Conservation (phyloP, 2,113 vertebrate species). For the Brienomyrus brachyistius region DNA sequence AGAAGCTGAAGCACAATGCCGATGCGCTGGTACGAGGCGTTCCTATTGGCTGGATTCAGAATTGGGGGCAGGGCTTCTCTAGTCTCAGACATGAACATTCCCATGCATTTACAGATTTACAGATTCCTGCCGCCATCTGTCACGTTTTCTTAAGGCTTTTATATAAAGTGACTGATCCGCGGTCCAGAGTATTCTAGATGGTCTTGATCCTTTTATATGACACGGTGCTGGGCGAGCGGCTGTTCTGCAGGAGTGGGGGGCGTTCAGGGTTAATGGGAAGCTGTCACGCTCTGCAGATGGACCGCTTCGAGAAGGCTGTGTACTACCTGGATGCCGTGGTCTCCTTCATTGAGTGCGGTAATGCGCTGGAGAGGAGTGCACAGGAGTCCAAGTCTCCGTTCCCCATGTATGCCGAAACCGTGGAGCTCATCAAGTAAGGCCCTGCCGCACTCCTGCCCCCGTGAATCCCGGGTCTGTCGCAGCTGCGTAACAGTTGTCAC, state of each 20-base stretch:
- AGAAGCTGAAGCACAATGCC: slow-evolving; percentile 96
- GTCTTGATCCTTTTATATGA: neutral
- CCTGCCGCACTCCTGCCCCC: neutral
- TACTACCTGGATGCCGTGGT: slow-evolving; percentile 95
- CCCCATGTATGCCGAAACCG: slow-evolving; percentile 97
- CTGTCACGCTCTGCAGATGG: slow-evolving; percentile 51
- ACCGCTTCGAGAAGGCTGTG: slow-evolving; percentile 94
- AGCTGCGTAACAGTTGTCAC: neutral
- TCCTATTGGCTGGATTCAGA: neutral
- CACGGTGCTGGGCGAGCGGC: neutral
- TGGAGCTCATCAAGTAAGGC: slow-evolving; percentile 96
- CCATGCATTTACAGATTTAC: neutral
- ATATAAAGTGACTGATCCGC: neutral
- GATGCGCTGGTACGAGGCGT: slow-evolving; percentile 82
- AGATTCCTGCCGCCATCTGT: neutral
- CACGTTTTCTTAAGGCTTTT: neutral
- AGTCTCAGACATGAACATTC: neutral
- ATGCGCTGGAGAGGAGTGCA: slow-evolving; percentile 91
- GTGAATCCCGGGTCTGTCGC: neutral
- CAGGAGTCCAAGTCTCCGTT: slow-evolving; percentile 98
- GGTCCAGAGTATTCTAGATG: neutral
- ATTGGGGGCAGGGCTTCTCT: neutral
- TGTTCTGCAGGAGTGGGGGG: neutral
- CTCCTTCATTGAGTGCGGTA: slow-evolving; percentile 96
- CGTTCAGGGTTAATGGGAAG: neutral